Evolutionary conservation across 2,888 invertebrate species (phyloP).

Genomic region (Monopis laevigella): DNA sequence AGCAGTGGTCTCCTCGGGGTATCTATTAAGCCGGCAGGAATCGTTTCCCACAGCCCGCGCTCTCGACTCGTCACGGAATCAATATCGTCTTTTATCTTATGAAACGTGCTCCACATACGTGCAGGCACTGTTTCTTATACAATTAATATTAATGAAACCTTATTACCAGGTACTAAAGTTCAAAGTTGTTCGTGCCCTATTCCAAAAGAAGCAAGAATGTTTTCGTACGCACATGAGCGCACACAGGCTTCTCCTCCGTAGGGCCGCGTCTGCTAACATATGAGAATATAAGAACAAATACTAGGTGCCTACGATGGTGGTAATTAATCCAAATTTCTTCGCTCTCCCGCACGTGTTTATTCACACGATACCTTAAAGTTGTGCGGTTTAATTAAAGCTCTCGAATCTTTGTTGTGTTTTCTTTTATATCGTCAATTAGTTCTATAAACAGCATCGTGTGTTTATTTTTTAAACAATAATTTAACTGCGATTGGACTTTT

Average conservation of each 20-base stretch:
- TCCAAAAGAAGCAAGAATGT: background rate
- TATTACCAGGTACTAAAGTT: constrained; percentile 2
- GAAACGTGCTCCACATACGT: constrained; percentile 57
- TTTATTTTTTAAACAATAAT: too few relatives aligned
- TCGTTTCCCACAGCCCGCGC: constrained; percentile 60
- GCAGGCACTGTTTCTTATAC: background rate
- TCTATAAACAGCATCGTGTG: too few relatives aligned
- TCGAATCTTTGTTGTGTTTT: constrained; percentile 16
- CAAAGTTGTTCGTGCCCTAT: background rate
- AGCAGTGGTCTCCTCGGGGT: constrained; percentile 45
- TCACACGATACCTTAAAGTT: constrained; percentile 39
- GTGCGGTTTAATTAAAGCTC: constrained; percentile 43
- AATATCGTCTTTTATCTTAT: constrained; percentile 65
- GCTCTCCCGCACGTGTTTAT: constrained; percentile 34
- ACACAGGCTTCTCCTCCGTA: background rate
- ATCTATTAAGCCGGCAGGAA: constrained; percentile 56
- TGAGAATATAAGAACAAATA: constrained; percentile 25
- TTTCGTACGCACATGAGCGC: constrained; percentile 6
- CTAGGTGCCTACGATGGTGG: constrained; percentile 30
- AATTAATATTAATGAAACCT: constrained; percentile 2
- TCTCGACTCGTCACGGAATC: constrained; percentile 59
- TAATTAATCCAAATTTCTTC: constrained; percentile 52
- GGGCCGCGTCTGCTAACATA: constrained; percentile 2
- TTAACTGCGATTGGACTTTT: too few relatives aligned
- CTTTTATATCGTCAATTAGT: too few relatives aligned